Evolutionary conservation across 2,888 invertebrate genomes (phyloP).

Genomic region (Lepidochrysops patricia): DNA sequence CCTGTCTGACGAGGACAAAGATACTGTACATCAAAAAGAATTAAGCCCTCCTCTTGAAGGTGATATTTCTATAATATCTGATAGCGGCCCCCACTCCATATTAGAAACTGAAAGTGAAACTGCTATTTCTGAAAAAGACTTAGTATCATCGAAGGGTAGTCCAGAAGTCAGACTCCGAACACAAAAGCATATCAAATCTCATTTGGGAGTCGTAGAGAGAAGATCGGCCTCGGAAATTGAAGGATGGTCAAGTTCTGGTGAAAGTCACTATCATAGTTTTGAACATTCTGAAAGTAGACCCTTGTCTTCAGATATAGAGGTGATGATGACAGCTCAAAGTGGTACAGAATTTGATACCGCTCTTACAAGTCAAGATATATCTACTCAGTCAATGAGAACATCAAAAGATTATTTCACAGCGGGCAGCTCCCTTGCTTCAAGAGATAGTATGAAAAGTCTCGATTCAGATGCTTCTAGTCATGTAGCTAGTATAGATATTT

Average conservation of each 20-base stretch:
- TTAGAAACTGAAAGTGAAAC: constrained; percentile 68
- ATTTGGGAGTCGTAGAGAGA: constrained; percentile 73
- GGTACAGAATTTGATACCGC: constrained; percentile 92
- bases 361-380: constrained; percentile 84
- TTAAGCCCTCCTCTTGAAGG: constrained; percentile 57
- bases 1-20: constrained; percentile 74
- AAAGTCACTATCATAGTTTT: constrained; percentile 91
- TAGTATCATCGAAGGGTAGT: constrained; percentile 54
- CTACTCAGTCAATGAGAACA: constrained; percentile 80
- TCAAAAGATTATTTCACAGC: constrained; percentile 92
- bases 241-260: constrained; percentile 89
- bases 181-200: constrained; percentile 64
- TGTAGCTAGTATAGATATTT: constrained; percentile 90
- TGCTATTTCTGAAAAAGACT: constrained; percentile 44
- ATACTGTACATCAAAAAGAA: constrained; percentile 58
- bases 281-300: constrained; percentile 88
- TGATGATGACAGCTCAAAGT: constrained; percentile 81
- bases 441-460: constrained; percentile 91
- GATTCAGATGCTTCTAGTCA: constrained; percentile 93
- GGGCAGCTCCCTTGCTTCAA: constrained; percentile 88
- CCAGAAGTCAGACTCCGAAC: constrained; percentile 61
- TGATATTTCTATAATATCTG: constrained; percentile 59
- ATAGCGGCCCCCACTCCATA: constrained; percentile 69
- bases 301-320: constrained; percentile 90
- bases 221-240: constrained; percentile 87